Evolutionary conservation across 2,113 vertebrate species (phyloP).

Genomic region (Aix galericulata): DNA sequence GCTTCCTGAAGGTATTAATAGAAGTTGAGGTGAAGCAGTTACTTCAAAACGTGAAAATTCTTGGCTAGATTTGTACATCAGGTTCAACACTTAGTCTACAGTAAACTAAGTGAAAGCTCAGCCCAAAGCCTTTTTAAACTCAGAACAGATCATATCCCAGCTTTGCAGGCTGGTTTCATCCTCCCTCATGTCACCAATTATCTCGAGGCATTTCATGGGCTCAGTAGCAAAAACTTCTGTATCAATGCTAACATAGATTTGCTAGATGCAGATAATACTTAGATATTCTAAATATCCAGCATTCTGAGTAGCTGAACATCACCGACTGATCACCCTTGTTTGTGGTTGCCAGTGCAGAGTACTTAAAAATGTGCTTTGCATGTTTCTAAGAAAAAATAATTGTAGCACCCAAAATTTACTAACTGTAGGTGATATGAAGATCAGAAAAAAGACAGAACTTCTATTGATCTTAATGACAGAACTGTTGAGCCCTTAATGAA

Average conservation of each 20-base stretch:
- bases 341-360: background rate
- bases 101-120: background rate
- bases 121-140: background rate
- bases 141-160: background rate
- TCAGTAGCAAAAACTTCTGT: background rate
- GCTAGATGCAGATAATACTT: background rate
- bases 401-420: background rate
- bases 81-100: background rate
- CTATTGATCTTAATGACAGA: background rate
- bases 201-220: background rate
- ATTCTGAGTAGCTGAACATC: background rate
- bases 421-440: background rate
- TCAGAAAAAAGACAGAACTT: background rate
- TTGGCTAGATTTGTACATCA: background rate
- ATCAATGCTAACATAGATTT: background rate
- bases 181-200: background rate
- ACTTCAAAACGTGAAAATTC: background rate
- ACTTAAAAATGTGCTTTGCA: background rate
- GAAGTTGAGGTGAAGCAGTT: background rate
- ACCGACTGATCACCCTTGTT: background rate
- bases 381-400: background rate
- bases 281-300: background rate
- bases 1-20: background rate
- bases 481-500: background rate
- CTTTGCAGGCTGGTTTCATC: background rate